phyloP scores from a whole-genome alignment of 1,140 invertebrate species.

The Calliphora vicina region DNA sequence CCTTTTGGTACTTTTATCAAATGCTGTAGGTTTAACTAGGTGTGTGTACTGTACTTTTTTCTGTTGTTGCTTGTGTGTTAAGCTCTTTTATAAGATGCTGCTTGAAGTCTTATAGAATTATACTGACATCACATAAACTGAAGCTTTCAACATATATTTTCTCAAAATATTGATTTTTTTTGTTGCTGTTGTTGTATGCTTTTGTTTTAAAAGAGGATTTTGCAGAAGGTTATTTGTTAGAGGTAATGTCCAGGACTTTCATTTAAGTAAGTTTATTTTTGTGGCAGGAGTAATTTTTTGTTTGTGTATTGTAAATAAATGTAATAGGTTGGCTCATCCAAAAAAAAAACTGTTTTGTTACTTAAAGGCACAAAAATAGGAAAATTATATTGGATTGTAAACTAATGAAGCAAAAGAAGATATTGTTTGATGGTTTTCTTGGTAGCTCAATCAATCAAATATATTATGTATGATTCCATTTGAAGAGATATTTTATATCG shows the following conservation, averaged over 20 bases:
- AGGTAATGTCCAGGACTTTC: background rate
- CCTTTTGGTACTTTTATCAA: no score
- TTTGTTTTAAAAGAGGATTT: background rate
- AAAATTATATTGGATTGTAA: no score
- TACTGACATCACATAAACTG: background rate
- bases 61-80: background rate
- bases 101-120: background rate
- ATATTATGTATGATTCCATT: no score
- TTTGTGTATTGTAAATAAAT: no score
- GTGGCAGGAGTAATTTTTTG: background rate
- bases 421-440: no score
- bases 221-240: background rate
- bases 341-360: no score
- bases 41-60: background rate
- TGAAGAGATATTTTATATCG: no score
- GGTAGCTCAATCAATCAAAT: no score
- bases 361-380: no score
- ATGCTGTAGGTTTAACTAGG: background rate
- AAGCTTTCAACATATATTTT: background rate
- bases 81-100: background rate
- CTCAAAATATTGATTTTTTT: background rate
- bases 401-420: no score
- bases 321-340: no score
- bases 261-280: background rate
- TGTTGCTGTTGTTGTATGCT: background rate